These are phyloP conservation scores for Protonibea diacanthus DNA, from an alignment of 2,797 vertebrate genomes.

Conservation along the genomic window DNA sequence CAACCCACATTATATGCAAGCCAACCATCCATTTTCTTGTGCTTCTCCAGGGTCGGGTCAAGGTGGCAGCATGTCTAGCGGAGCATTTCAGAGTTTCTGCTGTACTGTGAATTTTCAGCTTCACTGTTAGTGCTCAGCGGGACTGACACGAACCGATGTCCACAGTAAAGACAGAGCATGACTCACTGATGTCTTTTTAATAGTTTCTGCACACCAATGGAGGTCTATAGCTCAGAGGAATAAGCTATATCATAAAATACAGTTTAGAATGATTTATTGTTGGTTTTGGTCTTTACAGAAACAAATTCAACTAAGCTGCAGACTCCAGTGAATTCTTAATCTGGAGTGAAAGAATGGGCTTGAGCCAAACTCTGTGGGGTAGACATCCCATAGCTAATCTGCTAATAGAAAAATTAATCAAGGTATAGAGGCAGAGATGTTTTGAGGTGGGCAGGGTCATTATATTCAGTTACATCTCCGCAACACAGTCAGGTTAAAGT, in stretches of 20 bases:
- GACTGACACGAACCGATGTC: no score
- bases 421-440: slow-evolving; percentile 16
- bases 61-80: no score
- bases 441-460: slow-evolving; percentile 30
- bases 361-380: slow-evolving; percentile 9
- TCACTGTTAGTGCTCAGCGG: no score
- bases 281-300: neutral
- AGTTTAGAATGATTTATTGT: neutral
- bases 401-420: slow-evolving; percentile 42
- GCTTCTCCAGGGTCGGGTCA: no score
- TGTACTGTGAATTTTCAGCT: neutral
- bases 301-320: neutral
- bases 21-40: no score
- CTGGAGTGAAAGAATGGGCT: neutral
- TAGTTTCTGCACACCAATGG: neutral
- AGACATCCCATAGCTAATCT: slow-evolving; percentile 37
- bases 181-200: neutral
- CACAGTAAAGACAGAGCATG: no score
- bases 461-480: slow-evolving; percentile 32
- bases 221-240: neutral
- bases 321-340: neutral
- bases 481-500: slow-evolving; percentile 35
- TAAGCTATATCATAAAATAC: neutral
- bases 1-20: neutral
- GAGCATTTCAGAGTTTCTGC: no score